These are phyloP conservation scores for Barypeithes pellucidus DNA, from an alignment of 2,888 invertebrate species.

Conservation along the genomic window DNA sequence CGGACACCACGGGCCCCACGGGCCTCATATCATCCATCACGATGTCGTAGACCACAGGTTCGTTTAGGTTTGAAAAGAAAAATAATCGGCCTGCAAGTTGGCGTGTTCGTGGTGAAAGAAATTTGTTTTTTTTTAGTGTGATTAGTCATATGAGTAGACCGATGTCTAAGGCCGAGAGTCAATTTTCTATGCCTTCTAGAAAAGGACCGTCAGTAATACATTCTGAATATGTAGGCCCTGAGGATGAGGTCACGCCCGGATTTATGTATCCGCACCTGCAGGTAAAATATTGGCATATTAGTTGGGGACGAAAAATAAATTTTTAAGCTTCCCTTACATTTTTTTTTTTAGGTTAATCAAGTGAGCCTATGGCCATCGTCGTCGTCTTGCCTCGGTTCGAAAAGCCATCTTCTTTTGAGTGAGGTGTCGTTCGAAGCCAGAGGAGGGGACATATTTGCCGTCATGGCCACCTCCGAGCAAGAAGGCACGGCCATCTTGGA, in stretches of 20 bases:
- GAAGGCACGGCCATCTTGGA: constrained; percentile 92
- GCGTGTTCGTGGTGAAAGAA: too few species aligned
- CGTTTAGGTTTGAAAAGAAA: neutral
- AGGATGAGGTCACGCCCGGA: constrained; percentile 72
- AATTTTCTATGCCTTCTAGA: constrained; percentile 75
- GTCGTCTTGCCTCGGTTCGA: constrained; percentile 59
- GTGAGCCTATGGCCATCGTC: constrained; percentile 61
- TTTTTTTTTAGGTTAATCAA: constrained; percentile 59
- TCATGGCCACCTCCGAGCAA: constrained; percentile 90
- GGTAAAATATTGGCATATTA: constrained; percentile 65
- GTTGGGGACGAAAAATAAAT: too few species aligned
- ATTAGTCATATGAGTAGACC: constrained; percentile 70
- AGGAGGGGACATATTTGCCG: constrained; percentile 92
- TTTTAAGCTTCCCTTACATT: neutral
- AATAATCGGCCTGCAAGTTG: too few species aligned
- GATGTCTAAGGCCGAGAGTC: constrained; percentile 79
- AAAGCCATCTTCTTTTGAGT: constrained; percentile 70
- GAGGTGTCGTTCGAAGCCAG: constrained; percentile 90
- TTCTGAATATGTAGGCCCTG: constrained; percentile 75
- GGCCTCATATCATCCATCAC: constrained; percentile 49
- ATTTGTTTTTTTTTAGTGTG: constrained; percentile 56
- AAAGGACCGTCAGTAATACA: constrained; percentile 72
- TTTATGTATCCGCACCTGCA: constrained; percentile 78
- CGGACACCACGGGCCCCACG: constrained; percentile 65
- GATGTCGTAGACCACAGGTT: constrained; percentile 75